Evolutionary conservation across 1,140 invertebrate species (phyloP).

Genomic region (Trichogramma pretiosum): DNA sequence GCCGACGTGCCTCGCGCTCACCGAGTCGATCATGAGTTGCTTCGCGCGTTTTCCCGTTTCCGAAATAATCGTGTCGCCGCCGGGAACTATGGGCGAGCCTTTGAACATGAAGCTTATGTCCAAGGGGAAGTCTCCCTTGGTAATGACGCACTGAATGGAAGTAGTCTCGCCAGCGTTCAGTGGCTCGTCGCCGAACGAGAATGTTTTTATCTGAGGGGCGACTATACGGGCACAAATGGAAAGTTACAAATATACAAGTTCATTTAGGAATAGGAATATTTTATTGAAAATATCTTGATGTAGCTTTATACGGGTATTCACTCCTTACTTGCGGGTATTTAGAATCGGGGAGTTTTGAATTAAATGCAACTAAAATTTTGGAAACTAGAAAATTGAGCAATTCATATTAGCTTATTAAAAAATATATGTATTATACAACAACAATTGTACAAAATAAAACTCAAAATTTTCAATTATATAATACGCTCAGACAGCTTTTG

Average conservation of each 20-base stretch:
- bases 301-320: neutral
- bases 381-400: no score
- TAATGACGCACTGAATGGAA: conserved; percentile 55
- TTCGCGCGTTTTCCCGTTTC: conserved; percentile 61
- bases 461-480: no score
- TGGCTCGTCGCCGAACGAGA: conserved; percentile 47
- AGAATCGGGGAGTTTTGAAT: neutral
- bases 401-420: no score
- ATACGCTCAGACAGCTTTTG: no score
- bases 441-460: no score
- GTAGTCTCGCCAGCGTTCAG: conserved; percentile 47
- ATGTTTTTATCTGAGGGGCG: conserved; percentile 45
- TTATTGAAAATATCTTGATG: neutral
- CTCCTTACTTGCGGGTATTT: neutral
- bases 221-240: conserved; percentile 31
- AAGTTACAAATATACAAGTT: conserved; percentile 17
- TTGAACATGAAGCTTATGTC: conserved; percentile 57
- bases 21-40: conserved; percentile 66
- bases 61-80: conserved; percentile 22
- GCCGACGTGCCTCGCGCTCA: conserved; percentile 63
- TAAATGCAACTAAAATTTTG: no score
- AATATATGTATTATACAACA: no score
- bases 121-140: conserved; percentile 60
- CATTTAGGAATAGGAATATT: neutral
- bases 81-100: conserved; percentile 29